phyloP scores from a whole-genome alignment of 1,140 invertebrate species.

The Capitella teleta region DNA sequence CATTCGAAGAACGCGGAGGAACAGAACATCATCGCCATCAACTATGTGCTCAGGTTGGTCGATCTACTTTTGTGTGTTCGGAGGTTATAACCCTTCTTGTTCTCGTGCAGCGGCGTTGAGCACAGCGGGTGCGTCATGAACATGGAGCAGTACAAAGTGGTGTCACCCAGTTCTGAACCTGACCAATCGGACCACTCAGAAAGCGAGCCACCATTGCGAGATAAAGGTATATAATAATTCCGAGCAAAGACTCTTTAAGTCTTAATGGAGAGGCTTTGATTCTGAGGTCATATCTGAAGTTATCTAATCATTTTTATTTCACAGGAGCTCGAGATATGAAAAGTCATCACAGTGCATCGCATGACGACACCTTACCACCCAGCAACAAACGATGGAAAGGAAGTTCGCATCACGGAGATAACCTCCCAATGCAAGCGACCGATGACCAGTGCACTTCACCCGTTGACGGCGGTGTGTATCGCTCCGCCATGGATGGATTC shows the following conservation, averaged over 20 bases:
- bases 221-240: background rate
- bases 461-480: background rate
- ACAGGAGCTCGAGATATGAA: too few relatives aligned
- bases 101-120: constrained; percentile 63
- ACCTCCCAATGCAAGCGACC: too few relatives aligned
- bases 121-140: constrained; percentile 84
- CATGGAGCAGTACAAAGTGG: constrained; percentile 61
- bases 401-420: background rate
- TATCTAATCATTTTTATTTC: too few relatives aligned
- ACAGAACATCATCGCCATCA: constrained; percentile 90
- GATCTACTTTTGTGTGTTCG: background rate
- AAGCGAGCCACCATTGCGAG: background rate
- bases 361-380: too few relatives aligned
- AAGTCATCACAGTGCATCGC: too few relatives aligned
- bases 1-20: constrained; percentile 86
- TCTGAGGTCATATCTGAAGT: too few relatives aligned
- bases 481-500: background rate
- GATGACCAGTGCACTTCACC: too few relatives aligned
- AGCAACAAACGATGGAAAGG: too few relatives aligned
- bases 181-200: constrained; percentile 16
- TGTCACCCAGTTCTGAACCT: constrained; percentile 9
- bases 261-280: too few relatives aligned
- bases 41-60: constrained; percentile 79
- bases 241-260: too few relatives aligned
- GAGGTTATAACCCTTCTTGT: background rate